Evolutionary conservation across 2,888 invertebrate species (phyloP).

Genomic region (Oscheius sp.): DNA sequence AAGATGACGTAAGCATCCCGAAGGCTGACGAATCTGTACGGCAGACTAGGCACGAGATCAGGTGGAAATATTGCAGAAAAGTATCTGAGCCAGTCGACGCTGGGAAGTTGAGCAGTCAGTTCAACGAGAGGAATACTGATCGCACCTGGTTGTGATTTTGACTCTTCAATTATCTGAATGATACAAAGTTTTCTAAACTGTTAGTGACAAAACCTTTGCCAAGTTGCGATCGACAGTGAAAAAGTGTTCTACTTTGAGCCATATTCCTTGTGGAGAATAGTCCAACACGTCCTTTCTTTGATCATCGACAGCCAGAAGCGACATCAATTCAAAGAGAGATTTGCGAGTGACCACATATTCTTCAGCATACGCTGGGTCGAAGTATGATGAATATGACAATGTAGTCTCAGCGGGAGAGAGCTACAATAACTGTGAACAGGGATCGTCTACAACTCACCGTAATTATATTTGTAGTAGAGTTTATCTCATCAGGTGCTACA

Average conservation of each 20-base stretch:
- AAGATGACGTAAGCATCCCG: constrained; percentile 9
- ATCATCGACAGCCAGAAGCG: constrained; percentile 25
- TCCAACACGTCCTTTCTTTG: constrained; percentile 14
- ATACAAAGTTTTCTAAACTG: not conserved
- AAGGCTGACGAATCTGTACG: constrained; percentile 5
- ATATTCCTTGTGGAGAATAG: not conserved
- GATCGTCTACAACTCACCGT: not conserved
- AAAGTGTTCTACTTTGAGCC: constrained; percentile 23
- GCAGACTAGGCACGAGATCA: not conserved
- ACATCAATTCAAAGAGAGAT: constrained; percentile 19
- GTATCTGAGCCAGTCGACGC: constrained; percentile 27
- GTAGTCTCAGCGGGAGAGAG: constrained; percentile 11
- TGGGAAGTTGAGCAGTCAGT: not conserved
- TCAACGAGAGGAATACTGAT: constrained; percentile 4
- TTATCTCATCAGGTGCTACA: constrained; percentile 30
- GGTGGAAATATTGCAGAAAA: constrained; percentile 20
- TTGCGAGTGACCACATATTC: constrained; percentile 28
- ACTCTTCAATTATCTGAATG: constrained; percentile 7
- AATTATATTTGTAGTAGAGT: constrained; percentile 30
- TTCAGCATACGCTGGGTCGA: constrained; percentile 29
- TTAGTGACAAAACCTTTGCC: constrained; percentile 33
- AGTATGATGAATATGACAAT: constrained; percentile 22
- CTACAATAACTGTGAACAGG: not conserved
- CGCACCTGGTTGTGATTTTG: not conserved
- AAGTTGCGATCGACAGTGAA: constrained; percentile 26